Evolutionary conservation across 1,140 invertebrate species (phyloP).

Genomic region (Homarus americanus): DNA sequence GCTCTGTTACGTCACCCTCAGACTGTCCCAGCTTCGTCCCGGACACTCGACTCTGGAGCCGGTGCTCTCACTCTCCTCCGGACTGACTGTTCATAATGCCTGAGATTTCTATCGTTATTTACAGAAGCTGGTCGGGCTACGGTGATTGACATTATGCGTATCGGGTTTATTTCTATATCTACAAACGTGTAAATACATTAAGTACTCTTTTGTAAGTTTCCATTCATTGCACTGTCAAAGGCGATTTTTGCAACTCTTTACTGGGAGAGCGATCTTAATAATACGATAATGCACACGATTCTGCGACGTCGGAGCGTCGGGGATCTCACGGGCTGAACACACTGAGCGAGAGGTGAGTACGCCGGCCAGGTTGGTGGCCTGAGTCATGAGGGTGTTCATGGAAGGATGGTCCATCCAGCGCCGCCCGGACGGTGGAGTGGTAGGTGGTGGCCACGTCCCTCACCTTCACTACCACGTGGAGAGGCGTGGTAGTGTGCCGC

Average conservation of each 20-base stretch:
- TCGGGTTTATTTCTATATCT: conserved; percentile 58
- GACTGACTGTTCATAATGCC: conserved; percentile 55
- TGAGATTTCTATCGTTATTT: conserved; percentile 66
- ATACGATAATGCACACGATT: conserved; percentile 42
- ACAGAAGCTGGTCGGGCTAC: conserved; percentile 61
- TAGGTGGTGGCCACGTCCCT: conserved; percentile 89
- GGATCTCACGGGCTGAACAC: conserved; percentile 85
- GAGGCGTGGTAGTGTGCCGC: conserved; percentile 85
- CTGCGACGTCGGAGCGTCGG: conserved; percentile 5
- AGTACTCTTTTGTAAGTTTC: conserved; percentile 77
- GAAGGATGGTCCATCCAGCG: conserved; percentile 79
- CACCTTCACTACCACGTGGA: conserved; percentile 88
- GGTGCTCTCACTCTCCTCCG: conserved; percentile 10
- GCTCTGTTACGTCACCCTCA: conserved; percentile 46
- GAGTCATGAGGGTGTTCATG: conserved; percentile 81
- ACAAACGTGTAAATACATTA: conserved; percentile 65
- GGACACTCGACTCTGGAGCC: conserved; percentile 17
- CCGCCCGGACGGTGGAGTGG: conserved; percentile 80
- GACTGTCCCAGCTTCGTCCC: conserved; percentile 13
- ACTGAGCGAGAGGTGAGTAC: conserved; percentile 88
- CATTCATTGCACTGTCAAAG: conserved; percentile 80
- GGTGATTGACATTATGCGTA: conserved; percentile 25
- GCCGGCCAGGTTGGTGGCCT: conserved; percentile 89
- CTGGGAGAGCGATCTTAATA: conserved; percentile 76
- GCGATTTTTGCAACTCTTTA: conserved; percentile 79